Evolutionary conservation across 2,113 vertebrate genomes (phyloP).

Genomic region (Prionailurus viverrinus): DNA sequence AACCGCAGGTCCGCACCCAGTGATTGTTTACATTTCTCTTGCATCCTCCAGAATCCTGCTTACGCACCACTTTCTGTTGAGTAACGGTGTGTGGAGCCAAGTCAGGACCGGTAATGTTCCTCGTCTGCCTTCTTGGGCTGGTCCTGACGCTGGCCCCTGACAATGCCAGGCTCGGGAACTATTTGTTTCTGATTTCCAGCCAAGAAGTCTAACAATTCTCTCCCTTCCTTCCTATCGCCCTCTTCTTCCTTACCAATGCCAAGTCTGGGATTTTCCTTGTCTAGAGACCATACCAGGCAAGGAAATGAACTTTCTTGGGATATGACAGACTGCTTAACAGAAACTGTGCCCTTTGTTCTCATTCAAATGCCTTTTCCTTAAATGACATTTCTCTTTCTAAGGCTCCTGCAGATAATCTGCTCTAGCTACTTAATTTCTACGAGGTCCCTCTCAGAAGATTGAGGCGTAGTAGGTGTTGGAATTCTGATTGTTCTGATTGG

Average conservation of each 20-base stretch:
- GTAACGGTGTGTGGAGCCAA: slow-evolving; percentile 60
- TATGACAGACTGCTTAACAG: slow-evolving; percentile 57
- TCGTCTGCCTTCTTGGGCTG: slow-evolving; percentile 48
- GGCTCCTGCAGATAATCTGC: slow-evolving; percentile 21
- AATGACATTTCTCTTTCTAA: slow-evolving; percentile 51
- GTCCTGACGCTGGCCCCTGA: slow-evolving; percentile 43
- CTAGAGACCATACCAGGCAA: slow-evolving; percentile 43
- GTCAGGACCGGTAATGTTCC: slow-evolving; percentile 38
- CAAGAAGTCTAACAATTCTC: slow-evolving; percentile 82
- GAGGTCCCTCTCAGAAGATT: background rate
- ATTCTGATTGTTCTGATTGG: slow-evolving; percentile 28
- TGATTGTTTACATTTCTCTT: slow-evolving; percentile 51
- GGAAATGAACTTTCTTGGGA: slow-evolving; percentile 80
- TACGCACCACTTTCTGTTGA: slow-evolving; percentile 71
- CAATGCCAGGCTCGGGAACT: slow-evolving; percentile 78
- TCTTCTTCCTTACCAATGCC: slow-evolving; percentile 75
- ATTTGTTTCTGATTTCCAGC: slow-evolving; percentile 80
- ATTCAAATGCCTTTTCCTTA: slow-evolving; percentile 72
- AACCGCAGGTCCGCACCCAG: slow-evolving; percentile 39
- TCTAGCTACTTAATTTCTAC: slow-evolving; percentile 8
- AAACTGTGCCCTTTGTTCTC: slow-evolving; percentile 77
- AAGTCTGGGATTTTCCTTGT: slow-evolving; percentile 78
- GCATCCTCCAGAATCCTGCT: slow-evolving; percentile 65
- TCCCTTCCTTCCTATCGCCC: slow-evolving; percentile 76
- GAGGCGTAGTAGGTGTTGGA: background rate